phyloP scores from a whole-genome alignment of 2,113 vertebrate species.

The Cervus canadensis region DNA sequence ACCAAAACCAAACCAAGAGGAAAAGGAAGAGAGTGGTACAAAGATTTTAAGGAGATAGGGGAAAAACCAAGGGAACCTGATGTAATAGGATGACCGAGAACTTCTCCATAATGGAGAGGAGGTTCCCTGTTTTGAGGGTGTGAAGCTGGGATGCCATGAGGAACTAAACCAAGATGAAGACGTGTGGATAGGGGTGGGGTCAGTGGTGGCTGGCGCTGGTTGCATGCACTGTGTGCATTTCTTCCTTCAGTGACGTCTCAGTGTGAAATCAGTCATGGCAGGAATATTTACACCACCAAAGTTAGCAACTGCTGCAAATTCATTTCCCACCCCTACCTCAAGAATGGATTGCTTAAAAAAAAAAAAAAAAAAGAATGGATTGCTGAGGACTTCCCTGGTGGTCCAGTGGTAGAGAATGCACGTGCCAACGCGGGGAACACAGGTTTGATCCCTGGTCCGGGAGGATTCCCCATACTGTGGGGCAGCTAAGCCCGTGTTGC shows the following conservation, averaged over 20 bases:
- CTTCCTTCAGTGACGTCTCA: background rate
- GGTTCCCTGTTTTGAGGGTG: fast-evolving
- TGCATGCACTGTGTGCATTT: fast-evolving
- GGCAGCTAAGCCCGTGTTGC: background rate
- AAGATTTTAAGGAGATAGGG: background rate
- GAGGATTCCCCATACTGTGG: background rate
- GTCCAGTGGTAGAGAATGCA: background rate
- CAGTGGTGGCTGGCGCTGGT: background rate
- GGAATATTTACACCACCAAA: background rate
- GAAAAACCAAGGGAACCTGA: background rate
- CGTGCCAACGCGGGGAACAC: background rate
- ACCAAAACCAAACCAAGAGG: background rate
- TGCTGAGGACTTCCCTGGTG: background rate
- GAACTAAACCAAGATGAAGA: background rate
- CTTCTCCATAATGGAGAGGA: background rate
- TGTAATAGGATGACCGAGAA: background rate
- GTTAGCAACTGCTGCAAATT: background rate
- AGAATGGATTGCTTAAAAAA: background rate
- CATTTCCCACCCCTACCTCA: too few relatives aligned
- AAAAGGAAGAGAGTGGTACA: background rate
- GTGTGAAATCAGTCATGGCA: background rate
- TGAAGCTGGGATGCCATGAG: background rate
- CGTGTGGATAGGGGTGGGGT: background rate
- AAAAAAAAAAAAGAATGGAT: background rate
- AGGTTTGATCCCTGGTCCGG: background rate